A percentile compares a stretch with the other conserved stretches of the same genome.
Evolutionary conservation across 64 coral and sea anemone species (phyloP).

Genomic region (Pocillopora damicornis): DNA sequence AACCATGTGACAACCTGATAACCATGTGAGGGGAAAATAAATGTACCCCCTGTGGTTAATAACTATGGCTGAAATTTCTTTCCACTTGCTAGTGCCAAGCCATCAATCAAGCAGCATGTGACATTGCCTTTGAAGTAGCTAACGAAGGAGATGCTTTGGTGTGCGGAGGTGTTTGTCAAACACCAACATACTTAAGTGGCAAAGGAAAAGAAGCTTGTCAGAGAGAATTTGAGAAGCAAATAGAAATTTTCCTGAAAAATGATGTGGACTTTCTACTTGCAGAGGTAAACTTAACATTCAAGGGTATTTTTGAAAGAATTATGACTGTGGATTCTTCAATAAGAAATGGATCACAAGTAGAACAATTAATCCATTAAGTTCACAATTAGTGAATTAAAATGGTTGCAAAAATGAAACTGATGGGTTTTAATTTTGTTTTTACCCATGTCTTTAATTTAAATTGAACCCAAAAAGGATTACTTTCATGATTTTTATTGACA

Average conservation of each 20-base stretch:
- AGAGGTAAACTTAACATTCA: slow-evolving; percentile 53
- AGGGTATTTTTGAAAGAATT: no score
- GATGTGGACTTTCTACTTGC: slow-evolving; percentile 95
- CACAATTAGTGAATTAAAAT: no score
- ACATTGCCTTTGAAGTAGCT: slow-evolving; percentile 84
- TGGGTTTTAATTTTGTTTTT: no score
- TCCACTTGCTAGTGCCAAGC: slow-evolving; percentile 43
- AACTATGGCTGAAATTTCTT: not conserved
- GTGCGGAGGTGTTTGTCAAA: slow-evolving; percentile 90
- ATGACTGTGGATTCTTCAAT: no score
- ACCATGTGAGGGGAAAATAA: no score
- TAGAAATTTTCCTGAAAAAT: slow-evolving; percentile 85
- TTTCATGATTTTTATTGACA: no score
- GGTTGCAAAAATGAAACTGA: no score
- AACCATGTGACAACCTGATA: no score
- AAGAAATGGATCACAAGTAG: no score
- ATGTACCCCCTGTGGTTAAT: not conserved
- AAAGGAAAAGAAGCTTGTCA: slow-evolving; percentile 91
- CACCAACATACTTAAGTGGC: slow-evolving; percentile 86
- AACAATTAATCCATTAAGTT: no score
- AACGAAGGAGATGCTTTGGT: slow-evolving; percentile 82
- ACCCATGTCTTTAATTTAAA: no score
- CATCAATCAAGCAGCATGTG: slow-evolving; percentile 93
- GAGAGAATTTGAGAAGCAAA: slow-evolving; percentile 77
- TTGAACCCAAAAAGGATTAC: no score